Evolutionary conservation across 2,797 vertebrate species (phyloP).

Genomic region (Agapornis canus): DNA sequence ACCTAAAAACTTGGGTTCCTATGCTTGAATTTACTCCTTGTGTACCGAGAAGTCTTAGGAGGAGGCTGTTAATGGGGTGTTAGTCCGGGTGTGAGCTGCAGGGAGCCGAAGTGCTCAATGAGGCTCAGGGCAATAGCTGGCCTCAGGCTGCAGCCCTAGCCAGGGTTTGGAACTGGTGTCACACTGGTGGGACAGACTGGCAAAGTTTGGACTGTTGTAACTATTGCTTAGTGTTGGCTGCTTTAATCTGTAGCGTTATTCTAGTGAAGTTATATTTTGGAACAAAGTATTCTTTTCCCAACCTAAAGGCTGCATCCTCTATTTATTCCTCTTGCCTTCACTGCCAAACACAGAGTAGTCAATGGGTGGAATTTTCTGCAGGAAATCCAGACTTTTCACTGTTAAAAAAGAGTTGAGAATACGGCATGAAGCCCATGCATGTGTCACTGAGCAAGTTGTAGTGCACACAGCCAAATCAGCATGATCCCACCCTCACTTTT

Average conservation of each 20-base stretch:
- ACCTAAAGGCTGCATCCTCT: not conserved
- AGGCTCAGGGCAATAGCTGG: not conserved
- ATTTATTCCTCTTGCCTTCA: not conserved
- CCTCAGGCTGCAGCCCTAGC: not conserved
- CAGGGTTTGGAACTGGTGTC: not conserved
- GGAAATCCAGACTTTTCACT: constrained; percentile 34
- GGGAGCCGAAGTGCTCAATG: not conserved
- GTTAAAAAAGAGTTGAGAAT: constrained; percentile 18
- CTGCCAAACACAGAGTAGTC: constrained; percentile 46
- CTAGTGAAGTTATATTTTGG: not conserved
- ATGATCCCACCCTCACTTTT: not conserved
- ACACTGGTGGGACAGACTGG: not conserved
- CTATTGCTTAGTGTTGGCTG: not conserved
- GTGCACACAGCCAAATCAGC: not conserved
- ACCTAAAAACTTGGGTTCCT: not conserved
- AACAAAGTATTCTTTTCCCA: not conserved
- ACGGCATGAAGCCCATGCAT: not conserved
- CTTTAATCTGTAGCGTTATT: not conserved
- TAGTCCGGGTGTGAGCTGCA: not conserved
- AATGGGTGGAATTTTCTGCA: constrained; percentile 42
- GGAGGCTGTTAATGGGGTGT: not conserved
- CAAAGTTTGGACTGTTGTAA: not conserved
- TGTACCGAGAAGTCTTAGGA: not conserved
- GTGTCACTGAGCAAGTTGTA: constrained; percentile 1
- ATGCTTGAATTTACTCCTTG: not conserved